Conservation (phyloP, 2,113 vertebrate genomes). For the Aythya baeri region DNA sequence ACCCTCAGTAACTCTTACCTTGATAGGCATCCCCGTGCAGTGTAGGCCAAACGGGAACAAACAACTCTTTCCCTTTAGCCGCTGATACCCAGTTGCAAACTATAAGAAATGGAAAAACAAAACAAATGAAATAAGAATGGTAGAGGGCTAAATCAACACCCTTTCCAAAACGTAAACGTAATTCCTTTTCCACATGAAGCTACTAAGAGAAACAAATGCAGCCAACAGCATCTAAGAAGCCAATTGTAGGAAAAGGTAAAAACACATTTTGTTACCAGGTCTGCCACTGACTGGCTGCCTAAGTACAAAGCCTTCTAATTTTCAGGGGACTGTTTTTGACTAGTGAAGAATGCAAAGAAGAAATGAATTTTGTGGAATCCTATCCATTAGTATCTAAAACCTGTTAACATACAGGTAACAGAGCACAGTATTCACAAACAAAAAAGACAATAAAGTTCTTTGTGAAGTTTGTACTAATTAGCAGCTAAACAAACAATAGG, state of each 20-base stretch:
- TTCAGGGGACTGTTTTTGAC: neutral
- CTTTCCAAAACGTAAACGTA: rapidly evolving
- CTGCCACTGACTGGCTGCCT: neutral
- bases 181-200: neutral
- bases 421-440: neutral
- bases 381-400: neutral
- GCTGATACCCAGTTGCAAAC: constrained; percentile 92
- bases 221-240: neutral
- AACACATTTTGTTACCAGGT: rapidly evolving
- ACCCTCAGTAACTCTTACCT: constrained; percentile 79
- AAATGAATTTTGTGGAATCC: neutral
- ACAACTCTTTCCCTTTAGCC: constrained; percentile 90
- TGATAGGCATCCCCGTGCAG: constrained; percentile 99
- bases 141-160: neutral
- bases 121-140: neutral
- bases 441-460: neutral
- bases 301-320: neutral
- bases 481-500: neutral
- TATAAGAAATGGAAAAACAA: constrained; percentile 27
- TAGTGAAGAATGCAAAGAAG: neutral
- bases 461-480: neutral
- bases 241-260: neutral
- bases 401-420: neutral
- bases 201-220: rapidly evolving
- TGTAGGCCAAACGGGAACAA: constrained; percentile 96